Evolutionary conservation across 2,888 invertebrate genomes (phyloP).

Genomic region (Leptogaster cylindrica): DNA sequence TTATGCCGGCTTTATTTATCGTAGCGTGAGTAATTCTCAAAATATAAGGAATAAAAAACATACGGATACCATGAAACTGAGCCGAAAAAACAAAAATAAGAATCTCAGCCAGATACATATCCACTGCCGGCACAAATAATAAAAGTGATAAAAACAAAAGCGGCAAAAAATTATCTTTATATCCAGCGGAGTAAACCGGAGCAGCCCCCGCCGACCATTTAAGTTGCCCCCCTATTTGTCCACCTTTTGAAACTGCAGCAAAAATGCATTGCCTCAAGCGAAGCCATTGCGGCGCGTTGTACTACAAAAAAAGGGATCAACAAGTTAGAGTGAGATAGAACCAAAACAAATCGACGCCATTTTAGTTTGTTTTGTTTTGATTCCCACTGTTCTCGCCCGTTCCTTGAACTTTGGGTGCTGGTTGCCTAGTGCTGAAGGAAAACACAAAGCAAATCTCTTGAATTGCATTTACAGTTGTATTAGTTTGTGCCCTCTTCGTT

Average conservation of each 20-base stretch:
- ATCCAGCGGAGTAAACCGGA: neutral
- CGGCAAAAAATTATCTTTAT: neutral
- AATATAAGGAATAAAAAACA: conserved; percentile 1
- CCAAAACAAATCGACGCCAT: conserved; percentile 40
- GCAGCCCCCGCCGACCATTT: neutral
- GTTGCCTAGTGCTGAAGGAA: neutral
- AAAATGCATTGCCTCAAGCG: neutral
- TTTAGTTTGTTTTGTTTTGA: conserved; percentile 32
- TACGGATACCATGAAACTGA: neutral
- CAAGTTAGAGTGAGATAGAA: conserved; percentile 19
- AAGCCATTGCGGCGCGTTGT: neutral
- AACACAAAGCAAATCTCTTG: neutral
- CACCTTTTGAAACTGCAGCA: neutral
- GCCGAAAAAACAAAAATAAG: neutral
- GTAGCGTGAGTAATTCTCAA: neutral
- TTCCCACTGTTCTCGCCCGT: conserved; percentile 13
- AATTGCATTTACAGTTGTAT: too few relatives aligned
- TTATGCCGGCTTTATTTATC: too few relatives aligned
- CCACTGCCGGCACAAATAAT: conserved; percentile 10
- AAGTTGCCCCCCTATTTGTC: neutral
- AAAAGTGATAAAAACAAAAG: conserved; percentile 3
- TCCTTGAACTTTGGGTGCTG: conserved; percentile 8
- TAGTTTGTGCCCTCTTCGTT: too few relatives aligned
- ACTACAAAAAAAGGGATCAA: conserved; percentile 11
- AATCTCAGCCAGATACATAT: conserved; percentile 12